Percentiles rank a stretch among this genome's conserved stretches.
Evolutionary conservation across 2,888 invertebrate species (phyloP).

Genomic region (Drosophila mayaguana): DNA sequence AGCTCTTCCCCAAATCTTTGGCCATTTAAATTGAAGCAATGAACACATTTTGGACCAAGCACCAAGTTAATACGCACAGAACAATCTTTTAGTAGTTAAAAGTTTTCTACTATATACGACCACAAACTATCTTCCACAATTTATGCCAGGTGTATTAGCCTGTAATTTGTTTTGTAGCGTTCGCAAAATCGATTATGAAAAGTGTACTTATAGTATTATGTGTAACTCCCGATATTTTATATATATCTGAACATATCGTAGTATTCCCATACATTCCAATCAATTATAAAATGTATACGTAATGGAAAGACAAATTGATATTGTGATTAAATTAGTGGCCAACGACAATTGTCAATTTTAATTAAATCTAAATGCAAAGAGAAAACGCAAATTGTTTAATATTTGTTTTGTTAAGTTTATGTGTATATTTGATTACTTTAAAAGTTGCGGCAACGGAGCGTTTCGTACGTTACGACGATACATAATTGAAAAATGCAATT

Average conservation of each 20-base stretch:
- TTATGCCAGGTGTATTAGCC: constrained; percentile 47
- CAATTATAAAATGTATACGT: constrained; percentile 54
- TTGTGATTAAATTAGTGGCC: constrained; percentile 75
- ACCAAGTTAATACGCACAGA: constrained; percentile 71
- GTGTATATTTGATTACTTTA: constrained; percentile 72
- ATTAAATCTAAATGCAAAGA: constrained; percentile 2
- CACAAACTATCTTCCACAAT: constrained; percentile 61
- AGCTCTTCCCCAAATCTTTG: constrained; percentile 92
- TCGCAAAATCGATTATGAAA: constrained; percentile 54
- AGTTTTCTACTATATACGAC: constrained; percentile 35
- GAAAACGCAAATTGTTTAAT: constrained; percentile 52
- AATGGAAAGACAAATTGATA: constrained; percentile 60
- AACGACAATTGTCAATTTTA: constrained; percentile 62
- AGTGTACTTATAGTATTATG: constrained; percentile 84
- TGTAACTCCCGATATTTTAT: constrained; percentile 48
- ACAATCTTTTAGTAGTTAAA: constrained; percentile 47
- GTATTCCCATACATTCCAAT: constrained; percentile 62
- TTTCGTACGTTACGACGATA: constrained; percentile 69
- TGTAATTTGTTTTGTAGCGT: constrained; percentile 29
- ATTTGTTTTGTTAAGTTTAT: constrained; percentile 48
- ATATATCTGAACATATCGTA: constrained; percentile 18
- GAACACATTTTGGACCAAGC: constrained; percentile 24
- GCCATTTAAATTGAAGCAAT: constrained; percentile 86
- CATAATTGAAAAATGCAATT: constrained; percentile 82
- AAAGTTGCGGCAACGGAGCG: constrained; percentile 76